Conservation (phyloP, 2,797 vertebrate genomes). For the Arctocebus calabarensis region DNA sequence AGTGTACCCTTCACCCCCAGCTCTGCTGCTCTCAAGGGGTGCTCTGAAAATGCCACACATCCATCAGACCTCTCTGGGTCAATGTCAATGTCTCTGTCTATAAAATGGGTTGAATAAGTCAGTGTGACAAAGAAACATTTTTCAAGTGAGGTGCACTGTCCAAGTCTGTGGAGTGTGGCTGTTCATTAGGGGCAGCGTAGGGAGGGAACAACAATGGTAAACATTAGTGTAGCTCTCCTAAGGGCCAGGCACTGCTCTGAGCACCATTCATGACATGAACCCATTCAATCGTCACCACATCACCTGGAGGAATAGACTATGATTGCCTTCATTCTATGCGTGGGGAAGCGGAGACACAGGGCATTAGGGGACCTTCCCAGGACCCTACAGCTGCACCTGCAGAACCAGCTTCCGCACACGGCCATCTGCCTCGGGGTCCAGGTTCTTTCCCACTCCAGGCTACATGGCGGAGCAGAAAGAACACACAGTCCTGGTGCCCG, state of each 20-base stretch:
- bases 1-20: neutral
- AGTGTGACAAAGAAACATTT: neutral
- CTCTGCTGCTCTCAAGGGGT: neutral
- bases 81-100: neutral
- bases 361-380: neutral
- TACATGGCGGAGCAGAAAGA: neutral
- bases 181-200: neutral
- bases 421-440: neutral
- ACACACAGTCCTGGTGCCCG: neutral
- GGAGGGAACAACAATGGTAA: accelerated
- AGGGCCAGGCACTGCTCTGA: neutral
- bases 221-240: accelerated
- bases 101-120: neutral
- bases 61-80: neutral
- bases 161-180: neutral
- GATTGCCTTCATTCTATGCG: neutral
- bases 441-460: neutral
- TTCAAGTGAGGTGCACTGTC: accelerated
- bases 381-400: accelerated
- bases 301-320: neutral
- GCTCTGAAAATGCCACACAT: neutral
- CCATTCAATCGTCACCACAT: neutral
- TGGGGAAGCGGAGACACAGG: neutral
- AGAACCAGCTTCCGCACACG: accelerated
- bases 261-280: accelerated